A percentile compares a stretch with the other conserved stretches of the same genome.
Conservation (phyloP, 2,797 vertebrate genomes). For the Cottoperca gobio region DNA sequence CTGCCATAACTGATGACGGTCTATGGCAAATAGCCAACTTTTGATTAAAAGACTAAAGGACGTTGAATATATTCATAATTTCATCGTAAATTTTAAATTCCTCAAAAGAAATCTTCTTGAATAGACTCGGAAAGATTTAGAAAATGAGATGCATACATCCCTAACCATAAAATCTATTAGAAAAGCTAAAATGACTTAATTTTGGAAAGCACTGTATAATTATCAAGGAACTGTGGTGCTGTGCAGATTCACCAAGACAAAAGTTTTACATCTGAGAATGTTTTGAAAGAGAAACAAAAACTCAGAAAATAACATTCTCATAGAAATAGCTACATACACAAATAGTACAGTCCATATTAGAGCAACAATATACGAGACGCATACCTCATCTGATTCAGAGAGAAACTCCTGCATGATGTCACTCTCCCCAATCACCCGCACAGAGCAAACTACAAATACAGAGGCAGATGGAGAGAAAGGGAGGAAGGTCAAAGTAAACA, state of each 20-base stretch:
- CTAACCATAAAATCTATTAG: neutral
- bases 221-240: neutral
- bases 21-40: neutral
- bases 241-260: neutral
- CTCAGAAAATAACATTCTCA: neutral
- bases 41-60: neutral
- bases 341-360: neutral
- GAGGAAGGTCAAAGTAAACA: constrained; percentile 9
- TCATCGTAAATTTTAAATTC: neutral
- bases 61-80: neutral
- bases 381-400: constrained; percentile 96
- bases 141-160: neutral
- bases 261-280: neutral
- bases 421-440: constrained; percentile 95
- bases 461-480: constrained; percentile 13
- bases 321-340: constrained; percentile 19
- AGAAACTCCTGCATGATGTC: constrained; percentile 99
- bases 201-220: neutral
- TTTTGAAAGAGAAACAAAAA: neutral
- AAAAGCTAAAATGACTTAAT: neutral
- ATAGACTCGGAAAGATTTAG: neutral
- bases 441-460: constrained; percentile 89
- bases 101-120: neutral
- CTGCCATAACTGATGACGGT: neutral
- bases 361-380: neutral